Evolutionary conservation across 2,888 invertebrate genomes (phyloP).

Genomic region (Apamea crenata): DNA sequence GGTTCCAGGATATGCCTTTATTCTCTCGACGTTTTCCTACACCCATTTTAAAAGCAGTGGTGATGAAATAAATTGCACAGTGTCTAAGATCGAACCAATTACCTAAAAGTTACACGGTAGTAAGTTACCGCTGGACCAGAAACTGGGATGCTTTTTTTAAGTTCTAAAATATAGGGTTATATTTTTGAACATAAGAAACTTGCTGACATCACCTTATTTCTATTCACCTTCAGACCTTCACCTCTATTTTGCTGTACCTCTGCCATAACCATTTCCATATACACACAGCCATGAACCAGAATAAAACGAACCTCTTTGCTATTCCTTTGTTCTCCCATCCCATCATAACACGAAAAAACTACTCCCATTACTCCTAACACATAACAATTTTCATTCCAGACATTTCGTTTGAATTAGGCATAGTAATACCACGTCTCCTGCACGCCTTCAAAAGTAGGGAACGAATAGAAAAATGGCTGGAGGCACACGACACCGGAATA

Average conservation of each 20-base stretch:
- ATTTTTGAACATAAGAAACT: background rate
- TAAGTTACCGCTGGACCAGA: background rate
- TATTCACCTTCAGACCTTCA: background rate
- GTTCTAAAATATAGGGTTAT: background rate
- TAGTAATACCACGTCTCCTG: slow-evolving; percentile 74
- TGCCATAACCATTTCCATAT: slow-evolving; percentile 15
- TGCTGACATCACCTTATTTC: no score
- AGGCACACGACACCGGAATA: slow-evolving; percentile 86
- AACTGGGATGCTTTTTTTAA: background rate
- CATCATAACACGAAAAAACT: slow-evolving; percentile 50
- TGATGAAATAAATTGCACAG: background rate
- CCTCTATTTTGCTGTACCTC: background rate
- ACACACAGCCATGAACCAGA: background rate
- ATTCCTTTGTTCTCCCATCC: slow-evolving; percentile 47
- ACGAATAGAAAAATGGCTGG: slow-evolving; percentile 85
- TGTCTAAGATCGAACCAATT: background rate
- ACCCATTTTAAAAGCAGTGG: background rate
- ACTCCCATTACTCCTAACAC: slow-evolving; percentile 63
- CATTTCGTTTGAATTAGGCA: slow-evolving; percentile 77
- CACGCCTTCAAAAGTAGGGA: slow-evolving; percentile 75
- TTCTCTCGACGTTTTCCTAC: background rate
- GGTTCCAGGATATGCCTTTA: background rate
- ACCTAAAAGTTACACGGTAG: no score
- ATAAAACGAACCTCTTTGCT: slow-evolving; percentile 32
- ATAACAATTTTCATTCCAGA: slow-evolving; percentile 70